phyloP scores from a whole-genome alignment of 2,797 vertebrate genomes.

The Tauraco hartlaubi region DNA sequence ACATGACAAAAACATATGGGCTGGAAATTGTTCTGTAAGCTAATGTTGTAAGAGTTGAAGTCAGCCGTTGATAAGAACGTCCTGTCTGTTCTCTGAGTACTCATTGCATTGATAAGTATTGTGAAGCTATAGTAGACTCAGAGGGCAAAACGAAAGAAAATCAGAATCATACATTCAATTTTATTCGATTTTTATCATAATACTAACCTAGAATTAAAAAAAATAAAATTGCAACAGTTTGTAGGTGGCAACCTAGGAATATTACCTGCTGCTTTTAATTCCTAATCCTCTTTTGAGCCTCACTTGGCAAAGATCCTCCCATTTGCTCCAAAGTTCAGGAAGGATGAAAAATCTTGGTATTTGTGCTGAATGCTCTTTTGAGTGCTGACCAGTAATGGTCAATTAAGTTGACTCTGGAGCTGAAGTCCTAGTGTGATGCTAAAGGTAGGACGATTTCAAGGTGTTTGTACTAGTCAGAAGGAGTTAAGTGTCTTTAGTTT shows the following conservation, averaged over 20 bases:
- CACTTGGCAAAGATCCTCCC: background rate
- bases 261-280: background rate
- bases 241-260: background rate
- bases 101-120: background rate
- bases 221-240: background rate
- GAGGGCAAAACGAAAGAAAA: background rate
- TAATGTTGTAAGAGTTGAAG: constrained; percentile 42
- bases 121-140: background rate
- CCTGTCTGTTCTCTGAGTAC: background rate
- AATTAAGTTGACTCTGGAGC: background rate
- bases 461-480: background rate
- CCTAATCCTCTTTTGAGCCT: background rate
- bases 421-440: background rate
- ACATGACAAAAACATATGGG: constrained; percentile 86
- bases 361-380: background rate
- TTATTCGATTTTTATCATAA: background rate
- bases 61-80: background rate
- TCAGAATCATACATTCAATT: background rate
- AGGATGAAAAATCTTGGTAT: background rate
- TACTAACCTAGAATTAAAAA: background rate
- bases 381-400: background rate
- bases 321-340: background rate
- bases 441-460: background rate
- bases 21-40: constrained; percentile 83
- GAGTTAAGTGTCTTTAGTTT: background rate